Conservation (phyloP, 2,113 vertebrate genomes). For the Poeciliopsis prolifica region DNA sequence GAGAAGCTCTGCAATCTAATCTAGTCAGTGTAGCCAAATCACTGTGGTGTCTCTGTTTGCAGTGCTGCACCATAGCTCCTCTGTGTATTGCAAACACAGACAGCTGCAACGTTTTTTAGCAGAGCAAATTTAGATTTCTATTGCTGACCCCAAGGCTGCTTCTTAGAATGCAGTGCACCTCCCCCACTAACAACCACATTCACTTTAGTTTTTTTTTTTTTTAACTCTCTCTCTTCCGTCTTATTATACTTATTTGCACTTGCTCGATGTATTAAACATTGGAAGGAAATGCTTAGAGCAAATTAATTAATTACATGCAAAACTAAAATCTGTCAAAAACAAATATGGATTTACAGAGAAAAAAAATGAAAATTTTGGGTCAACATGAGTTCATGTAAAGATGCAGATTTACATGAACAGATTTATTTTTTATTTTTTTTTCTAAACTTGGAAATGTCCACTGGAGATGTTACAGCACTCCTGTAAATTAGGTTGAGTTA, state of each 20-base stretch:
- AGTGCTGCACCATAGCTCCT: constrained; percentile 53
- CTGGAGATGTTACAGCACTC: too few species aligned
- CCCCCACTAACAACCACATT: neutral
- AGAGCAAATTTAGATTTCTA: constrained; percentile 74
- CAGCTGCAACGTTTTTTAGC: constrained; percentile 69
- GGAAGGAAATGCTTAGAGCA: constrained; percentile 43
- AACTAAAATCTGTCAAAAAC: constrained; percentile 4
- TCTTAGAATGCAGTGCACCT: constrained; percentile 68
- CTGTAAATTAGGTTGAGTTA: too few species aligned
- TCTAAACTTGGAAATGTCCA: too few species aligned
- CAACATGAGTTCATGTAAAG: neutral
- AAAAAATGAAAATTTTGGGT: neutral
- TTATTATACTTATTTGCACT: neutral
- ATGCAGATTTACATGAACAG: too few species aligned
- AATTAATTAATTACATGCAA: constrained; percentile 25
- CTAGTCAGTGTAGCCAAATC: constrained; percentile 28
- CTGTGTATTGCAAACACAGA: constrained; percentile 54
- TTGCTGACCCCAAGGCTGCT: constrained; percentile 65
- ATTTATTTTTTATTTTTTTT: too few species aligned
- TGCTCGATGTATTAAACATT: constrained; percentile 35
- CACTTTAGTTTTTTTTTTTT: constrained; percentile 6
- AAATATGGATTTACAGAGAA: neutral
- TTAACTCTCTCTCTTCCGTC: neutral
- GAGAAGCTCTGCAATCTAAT: constrained; percentile 12
- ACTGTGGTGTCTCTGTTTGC: constrained; percentile 57